Percentiles rank a stretch among this genome's conserved stretches.
Conservation (phyloP, 2,113 vertebrate species). For the Heterotis niloticus region DNA sequence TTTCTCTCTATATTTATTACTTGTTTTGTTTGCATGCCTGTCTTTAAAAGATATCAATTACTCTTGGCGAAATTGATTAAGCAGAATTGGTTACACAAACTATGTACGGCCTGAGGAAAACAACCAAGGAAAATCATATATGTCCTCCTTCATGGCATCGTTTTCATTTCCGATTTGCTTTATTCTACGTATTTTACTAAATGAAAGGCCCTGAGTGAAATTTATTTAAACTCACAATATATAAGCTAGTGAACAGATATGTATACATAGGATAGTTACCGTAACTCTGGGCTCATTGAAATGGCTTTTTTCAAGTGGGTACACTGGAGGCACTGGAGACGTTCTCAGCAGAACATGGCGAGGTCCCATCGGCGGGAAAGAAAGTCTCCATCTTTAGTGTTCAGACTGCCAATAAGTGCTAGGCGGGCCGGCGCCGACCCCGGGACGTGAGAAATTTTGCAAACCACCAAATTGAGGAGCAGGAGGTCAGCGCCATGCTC, state of each 20-base stretch:
- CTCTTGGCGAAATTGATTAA: constrained; percentile 56
- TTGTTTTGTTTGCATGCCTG: constrained; percentile 65
- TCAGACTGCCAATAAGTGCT: constrained; percentile 66
- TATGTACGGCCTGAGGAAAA: constrained; percentile 69
- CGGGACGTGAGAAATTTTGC: constrained; percentile 40
- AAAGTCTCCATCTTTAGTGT: constrained; percentile 52
- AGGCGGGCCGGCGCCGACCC: constrained; percentile 49
- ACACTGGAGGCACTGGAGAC: constrained; percentile 61
- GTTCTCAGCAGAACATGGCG: constrained; percentile 62
- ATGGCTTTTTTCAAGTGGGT: constrained; percentile 71
- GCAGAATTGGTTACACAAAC: constrained; percentile 64
- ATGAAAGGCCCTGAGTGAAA: constrained; percentile 73
- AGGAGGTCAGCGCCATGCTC: constrained; percentile 62
- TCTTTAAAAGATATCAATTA: constrained; percentile 69
- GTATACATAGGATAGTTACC: constrained; percentile 73
- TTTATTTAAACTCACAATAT: constrained; percentile 63
- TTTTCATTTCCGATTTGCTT: constrained; percentile 64
- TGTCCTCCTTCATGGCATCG: constrained; percentile 64
- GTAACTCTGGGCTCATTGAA: constrained; percentile 73
- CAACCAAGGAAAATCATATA: constrained; percentile 63
- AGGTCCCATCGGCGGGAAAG: constrained; percentile 58
- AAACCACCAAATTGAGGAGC: constrained; percentile 26
- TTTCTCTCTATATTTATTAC: constrained; percentile 57
- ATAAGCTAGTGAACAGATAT: constrained; percentile 73
- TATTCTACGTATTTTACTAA: constrained; percentile 49